Conservation (phyloP, 2,797 vertebrate genomes). For the Crax fasciolata region DNA sequence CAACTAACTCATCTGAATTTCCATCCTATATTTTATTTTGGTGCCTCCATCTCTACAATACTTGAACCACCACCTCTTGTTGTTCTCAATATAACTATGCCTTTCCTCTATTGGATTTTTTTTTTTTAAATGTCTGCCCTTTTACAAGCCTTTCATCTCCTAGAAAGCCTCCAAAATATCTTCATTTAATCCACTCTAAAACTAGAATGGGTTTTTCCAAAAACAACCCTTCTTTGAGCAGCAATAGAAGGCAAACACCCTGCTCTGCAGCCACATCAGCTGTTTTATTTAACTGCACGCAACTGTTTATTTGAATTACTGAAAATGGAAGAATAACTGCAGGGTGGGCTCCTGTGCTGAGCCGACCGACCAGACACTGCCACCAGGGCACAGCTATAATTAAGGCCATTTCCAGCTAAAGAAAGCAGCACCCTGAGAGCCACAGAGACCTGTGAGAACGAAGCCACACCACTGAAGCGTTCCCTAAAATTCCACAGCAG, state of each 20-base stretch:
- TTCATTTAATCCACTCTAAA: slow-evolving; percentile 33
- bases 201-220: slow-evolving; percentile 34
- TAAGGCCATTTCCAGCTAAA: slow-evolving; percentile 18
- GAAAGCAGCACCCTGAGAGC: slow-evolving; percentile 3
- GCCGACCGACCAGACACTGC: neutral
- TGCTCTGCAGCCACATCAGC: neutral
- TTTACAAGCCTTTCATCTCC: neutral
- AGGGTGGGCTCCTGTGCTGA: neutral
- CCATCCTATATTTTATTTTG: slow-evolving; percentile 63
- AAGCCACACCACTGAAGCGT: neutral
- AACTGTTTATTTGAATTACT: neutral
- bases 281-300: slow-evolving; percentile 2
- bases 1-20: slow-evolving; percentile 72
- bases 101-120: neutral
- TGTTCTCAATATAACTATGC: neutral
- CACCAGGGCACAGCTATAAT: neutral
- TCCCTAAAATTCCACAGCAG: neutral
- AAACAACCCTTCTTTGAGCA: neutral
- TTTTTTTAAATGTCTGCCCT: neutral
- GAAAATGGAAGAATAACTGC: slow-evolving; percentile 6
- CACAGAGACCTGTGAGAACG: neutral
- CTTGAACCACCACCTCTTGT: slow-evolving; percentile 36
- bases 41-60: neutral
- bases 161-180: neutral
- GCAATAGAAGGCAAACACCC: neutral